These are phyloP conservation scores for Phylloscopus trochilus DNA, from an alignment of 2,113 vertebrate genomes.

Conservation along the genomic window DNA sequence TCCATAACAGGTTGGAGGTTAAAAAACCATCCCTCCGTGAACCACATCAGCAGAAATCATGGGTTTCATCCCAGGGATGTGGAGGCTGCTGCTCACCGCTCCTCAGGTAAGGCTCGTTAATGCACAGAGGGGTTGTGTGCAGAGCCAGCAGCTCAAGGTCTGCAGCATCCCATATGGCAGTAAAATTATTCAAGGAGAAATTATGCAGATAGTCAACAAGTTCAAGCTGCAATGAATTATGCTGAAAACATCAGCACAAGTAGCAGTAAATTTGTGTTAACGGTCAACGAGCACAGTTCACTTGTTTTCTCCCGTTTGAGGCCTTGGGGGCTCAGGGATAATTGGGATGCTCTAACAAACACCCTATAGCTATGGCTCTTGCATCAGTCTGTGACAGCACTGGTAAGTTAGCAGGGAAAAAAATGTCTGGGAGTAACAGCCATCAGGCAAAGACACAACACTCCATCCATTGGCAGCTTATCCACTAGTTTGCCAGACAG, in stretches of 20 bases:
- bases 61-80: background rate
- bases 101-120: background rate
- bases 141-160: background rate
- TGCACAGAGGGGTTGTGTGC: background rate
- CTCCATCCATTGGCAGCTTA: background rate
- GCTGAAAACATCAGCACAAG: constrained; percentile 18
- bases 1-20: background rate
- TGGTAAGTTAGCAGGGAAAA: background rate
- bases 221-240: constrained; percentile 10
- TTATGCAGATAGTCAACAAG: constrained; percentile 49
- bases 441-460: background rate
- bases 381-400: rapidly evolving
- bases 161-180: constrained; percentile 6
- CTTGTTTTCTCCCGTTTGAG: background rate
- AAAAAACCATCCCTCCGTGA: background rate
- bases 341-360: background rate
- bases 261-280: constrained; percentile 6
- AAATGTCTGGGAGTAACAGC: background rate
- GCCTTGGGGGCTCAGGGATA: background rate
- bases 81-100: background rate
- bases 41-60: background rate
- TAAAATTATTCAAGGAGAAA: constrained; percentile 62
- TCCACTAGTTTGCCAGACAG: rapidly evolving
- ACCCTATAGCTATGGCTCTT: background rate
- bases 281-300: background rate